A percentile compares a stretch with the other conserved stretches of the same genome.
These are phyloP conservation scores for Caenorhabditis becei DNA, from an alignment of 2,888 invertebrate species.

Conservation along the genomic window DNA sequence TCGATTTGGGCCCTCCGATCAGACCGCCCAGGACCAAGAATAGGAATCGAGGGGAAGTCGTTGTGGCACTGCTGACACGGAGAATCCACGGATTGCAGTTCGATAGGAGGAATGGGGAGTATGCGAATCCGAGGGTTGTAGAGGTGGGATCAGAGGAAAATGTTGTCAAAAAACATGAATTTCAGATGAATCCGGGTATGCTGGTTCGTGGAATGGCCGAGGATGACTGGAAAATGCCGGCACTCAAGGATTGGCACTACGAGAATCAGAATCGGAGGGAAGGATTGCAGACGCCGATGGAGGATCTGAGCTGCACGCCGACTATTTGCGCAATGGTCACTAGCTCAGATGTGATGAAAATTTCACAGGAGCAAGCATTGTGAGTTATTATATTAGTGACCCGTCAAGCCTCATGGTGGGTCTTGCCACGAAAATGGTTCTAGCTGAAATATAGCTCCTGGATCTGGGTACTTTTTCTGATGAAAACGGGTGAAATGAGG, in stretches of 20 bases:
- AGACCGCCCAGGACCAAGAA: neutral
- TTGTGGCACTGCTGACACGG: constrained; percentile 31
- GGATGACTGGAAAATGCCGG: constrained; percentile 32
- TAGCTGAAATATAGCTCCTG: no score
- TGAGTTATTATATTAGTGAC: no score
- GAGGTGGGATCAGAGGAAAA: constrained; percentile 15
- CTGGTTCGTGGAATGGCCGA: constrained; percentile 51
- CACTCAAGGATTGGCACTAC: constrained; percentile 27
- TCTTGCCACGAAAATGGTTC: no score
- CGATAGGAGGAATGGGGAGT: neutral
- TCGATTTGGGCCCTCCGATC: constrained; percentile 8
- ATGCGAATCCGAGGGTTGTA: constrained; percentile 8
- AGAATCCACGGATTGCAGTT: constrained; percentile 27
- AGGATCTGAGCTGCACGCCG: constrained; percentile 34
- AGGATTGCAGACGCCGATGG: constrained; percentile 35
- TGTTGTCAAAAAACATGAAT: neutral
- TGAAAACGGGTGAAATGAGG: no score
- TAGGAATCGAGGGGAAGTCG: neutral
- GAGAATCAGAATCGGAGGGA: constrained; percentile 5
- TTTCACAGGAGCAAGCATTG: constrained; percentile 49
- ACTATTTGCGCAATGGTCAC: constrained; percentile 49
- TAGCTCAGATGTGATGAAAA: constrained; percentile 46
- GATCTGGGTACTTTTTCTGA: no score
- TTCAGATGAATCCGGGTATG: constrained; percentile 15
- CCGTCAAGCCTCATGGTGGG: no score